Conservation (phyloP, 2,797 vertebrate genomes). For the Danio choprae region DNA sequence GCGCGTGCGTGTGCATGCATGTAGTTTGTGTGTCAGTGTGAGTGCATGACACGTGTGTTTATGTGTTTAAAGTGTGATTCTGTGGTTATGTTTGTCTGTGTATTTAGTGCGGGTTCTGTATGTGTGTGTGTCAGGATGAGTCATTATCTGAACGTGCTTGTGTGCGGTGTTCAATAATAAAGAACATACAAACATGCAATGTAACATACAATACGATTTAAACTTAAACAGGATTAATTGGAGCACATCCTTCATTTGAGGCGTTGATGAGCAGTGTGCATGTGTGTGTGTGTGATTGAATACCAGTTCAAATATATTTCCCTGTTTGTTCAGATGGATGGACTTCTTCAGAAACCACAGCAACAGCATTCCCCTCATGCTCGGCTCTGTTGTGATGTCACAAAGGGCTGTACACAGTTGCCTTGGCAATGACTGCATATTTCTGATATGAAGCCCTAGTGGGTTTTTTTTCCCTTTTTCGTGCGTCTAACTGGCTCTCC, state of each 20-base stretch:
- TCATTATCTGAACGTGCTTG: neutral
- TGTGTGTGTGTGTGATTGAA: neutral
- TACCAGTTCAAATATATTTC: neutral
- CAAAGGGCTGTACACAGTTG: slow-evolving; percentile 55
- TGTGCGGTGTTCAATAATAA: neutral
- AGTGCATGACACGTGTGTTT: no score
- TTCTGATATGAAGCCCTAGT: slow-evolving; percentile 43
- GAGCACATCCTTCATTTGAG: neutral
- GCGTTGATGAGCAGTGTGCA: neutral
- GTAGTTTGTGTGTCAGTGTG: no score
- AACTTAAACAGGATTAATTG: neutral
- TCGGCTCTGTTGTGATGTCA: slow-evolving; percentile 57
- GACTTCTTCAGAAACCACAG: slow-evolving; percentile 57
- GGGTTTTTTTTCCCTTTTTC: neutral
- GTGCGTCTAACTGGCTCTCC: slow-evolving; percentile 27
- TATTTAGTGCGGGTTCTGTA: slow-evolving; percentile 12
- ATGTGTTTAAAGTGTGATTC: no score
- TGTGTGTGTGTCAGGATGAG: slow-evolving; percentile 23
- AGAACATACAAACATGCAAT: neutral
- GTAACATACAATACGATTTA: neutral
- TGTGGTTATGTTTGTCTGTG: no score
- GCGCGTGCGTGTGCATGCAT: no score
- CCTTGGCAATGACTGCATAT: slow-evolving; percentile 53
- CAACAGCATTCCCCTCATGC: slow-evolving; percentile 51
- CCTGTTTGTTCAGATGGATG: slow-evolving; percentile 11